Conservation (phyloP, 2,888 invertebrate genomes). For the Tetramorium bicarinatum region DNA sequence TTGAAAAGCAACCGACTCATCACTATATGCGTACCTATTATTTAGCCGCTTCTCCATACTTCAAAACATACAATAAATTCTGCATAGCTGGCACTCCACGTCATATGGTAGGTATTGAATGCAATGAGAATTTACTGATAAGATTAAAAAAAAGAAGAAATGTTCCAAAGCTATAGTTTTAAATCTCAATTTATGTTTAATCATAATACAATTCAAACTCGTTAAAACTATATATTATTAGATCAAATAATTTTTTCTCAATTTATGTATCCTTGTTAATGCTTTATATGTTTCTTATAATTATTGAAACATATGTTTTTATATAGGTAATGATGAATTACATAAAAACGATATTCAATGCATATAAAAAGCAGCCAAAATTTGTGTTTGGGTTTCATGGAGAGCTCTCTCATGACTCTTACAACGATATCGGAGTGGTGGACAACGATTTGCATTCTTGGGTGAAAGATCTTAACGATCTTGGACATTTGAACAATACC, state of each 20-base stretch:
- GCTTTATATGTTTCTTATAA: neutral
- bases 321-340: slow-evolving; percentile 87
- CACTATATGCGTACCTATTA: slow-evolving; percentile 96
- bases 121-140: neutral
- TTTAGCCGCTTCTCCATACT: slow-evolving; percentile 89
- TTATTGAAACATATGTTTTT: neutral
- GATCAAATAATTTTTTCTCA: neutral
- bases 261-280: neutral
- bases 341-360: slow-evolving; percentile 87
- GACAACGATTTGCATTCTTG: slow-evolving; percentile 92
- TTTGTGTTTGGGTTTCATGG: slow-evolving; percentile 96
- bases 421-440: slow-evolving; percentile 92
- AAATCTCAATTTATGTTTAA: neutral
- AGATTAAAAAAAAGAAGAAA: neutral
- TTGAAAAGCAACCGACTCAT: slow-evolving; percentile 93
- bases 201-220: neutral
- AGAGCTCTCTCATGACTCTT: slow-evolving; percentile 95
- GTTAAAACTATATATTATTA: neutral
- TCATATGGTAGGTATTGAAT: slow-evolving; percentile 89
- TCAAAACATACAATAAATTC: slow-evolving; percentile 87
- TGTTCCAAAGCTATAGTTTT: neutral
- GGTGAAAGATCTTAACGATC: slow-evolving; percentile 89
- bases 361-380: slow-evolving; percentile 90
- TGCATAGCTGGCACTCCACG: slow-evolving; percentile 92
- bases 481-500: slow-evolving; percentile 92